Percentiles rank a stretch among this genome's conserved stretches.
phyloP scores from a whole-genome alignment of 2,113 vertebrate genomes.

The Terrapene triunguis region DNA sequence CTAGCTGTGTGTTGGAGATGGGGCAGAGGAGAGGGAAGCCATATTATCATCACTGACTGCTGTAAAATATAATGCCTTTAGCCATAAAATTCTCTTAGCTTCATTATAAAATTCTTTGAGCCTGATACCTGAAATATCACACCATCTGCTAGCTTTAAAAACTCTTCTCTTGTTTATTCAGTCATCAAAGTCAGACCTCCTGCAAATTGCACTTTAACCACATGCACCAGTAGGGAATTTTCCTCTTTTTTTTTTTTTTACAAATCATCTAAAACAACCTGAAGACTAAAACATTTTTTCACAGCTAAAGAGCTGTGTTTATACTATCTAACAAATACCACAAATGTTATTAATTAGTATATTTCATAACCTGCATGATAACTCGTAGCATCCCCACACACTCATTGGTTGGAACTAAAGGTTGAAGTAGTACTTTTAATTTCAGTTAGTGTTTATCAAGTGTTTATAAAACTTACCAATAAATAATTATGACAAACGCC shows the following conservation, averaged over 20 bases:
- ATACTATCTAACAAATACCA: not conserved
- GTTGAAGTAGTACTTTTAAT: not conserved
- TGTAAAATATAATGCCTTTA: not conserved
- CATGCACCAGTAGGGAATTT: not conserved
- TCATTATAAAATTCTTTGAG: not conserved
- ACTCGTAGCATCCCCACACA: accelerated
- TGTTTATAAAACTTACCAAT: not conserved
- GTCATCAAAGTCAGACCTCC: not conserved
- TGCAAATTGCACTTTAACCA: not conserved
- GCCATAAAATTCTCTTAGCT: not conserved
- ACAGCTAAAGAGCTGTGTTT: not conserved
- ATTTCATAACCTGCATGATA: not conserved
- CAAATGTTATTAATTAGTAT: not conserved
- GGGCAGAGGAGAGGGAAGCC: not conserved
- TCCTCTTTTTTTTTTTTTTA: not conserved
- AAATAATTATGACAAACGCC: not conserved
- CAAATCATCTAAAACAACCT: not conserved
- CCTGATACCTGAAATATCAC: not conserved
- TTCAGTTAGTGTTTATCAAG: not conserved
- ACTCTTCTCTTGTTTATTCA: not conserved
- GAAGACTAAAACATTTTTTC: not conserved
- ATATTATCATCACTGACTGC: not conserved
- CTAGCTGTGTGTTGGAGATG: not conserved
- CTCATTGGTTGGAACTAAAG: not conserved
- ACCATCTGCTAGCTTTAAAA: not conserved